phyloP scores from a whole-genome alignment of 1,140 invertebrate genomes.

The Lysiphlebus fabarum region DNA sequence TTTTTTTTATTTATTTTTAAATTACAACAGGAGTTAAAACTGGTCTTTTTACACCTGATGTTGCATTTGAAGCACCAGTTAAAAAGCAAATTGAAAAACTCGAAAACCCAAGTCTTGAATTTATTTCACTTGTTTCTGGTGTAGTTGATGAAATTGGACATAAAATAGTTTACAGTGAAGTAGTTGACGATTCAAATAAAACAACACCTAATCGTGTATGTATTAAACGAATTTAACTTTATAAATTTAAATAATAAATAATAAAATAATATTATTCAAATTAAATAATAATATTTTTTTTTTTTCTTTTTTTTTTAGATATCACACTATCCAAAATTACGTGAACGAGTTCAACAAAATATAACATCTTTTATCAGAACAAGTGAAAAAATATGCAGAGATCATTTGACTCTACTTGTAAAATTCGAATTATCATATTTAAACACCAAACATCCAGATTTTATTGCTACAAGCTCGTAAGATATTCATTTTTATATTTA shows the following conservation, averaged over 20 bases:
- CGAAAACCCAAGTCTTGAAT: conserved; percentile 96
- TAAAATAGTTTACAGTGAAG: conserved; percentile 62
- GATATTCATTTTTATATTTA: neutral
- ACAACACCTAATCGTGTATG: conserved; percentile 88
- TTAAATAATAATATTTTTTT: neutral
- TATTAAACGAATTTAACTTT: conserved; percentile 58
- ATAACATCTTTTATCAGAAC: conserved; percentile 91
- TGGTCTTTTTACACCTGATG: conserved; percentile 99
- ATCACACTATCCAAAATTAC: conserved; percentile 91
- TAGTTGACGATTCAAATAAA: conserved; percentile 91
- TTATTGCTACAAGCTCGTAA: conserved; percentile 85
- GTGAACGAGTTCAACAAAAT: conserved; percentile 97
- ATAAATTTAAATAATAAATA: conserved; percentile 61
- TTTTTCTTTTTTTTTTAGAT: conserved; percentile 63
- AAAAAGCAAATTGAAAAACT: conserved; percentile 96
- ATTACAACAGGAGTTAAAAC: conserved; percentile 68
- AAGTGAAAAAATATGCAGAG: conserved; percentile 92
- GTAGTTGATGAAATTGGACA: too few species aligned
- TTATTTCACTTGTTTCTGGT: conserved; percentile 84
- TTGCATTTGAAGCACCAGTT: conserved; percentile 99
- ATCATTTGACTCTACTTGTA: conserved; percentile 89
- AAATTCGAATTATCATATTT: conserved; percentile 99
- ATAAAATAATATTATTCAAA: conserved; percentile 9
- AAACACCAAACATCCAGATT: conserved; percentile 99
- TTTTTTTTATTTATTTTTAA: too few species aligned